These are phyloP conservation scores for Pseudorhiza aurosa DNA, from an alignment of 30 jellyfish, hydroid and myxozoan species.

Conservation along the genomic window DNA sequence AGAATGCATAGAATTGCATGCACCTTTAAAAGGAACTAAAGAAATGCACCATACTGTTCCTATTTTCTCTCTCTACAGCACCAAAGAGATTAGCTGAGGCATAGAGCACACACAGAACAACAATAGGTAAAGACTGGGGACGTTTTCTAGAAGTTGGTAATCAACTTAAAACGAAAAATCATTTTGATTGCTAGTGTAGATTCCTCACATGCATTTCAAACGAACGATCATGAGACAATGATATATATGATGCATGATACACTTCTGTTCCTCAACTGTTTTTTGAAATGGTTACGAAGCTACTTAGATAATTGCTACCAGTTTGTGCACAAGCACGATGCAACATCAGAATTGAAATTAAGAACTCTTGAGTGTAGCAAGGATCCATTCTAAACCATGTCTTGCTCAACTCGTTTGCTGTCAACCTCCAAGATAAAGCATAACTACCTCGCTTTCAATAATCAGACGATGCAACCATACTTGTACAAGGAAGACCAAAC, in stretches of 20 bases:
- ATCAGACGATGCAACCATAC: conserved; percentile 25
- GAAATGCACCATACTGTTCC: too few species aligned
- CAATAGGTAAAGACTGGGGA: too few species aligned
- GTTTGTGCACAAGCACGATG: conserved; percentile 63
- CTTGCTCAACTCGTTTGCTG: conserved; percentile 56
- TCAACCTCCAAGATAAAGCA: conserved; percentile 54
- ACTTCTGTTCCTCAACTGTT: conserved; percentile 63
- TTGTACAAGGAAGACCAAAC: conserved; percentile 31
- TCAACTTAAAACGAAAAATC: too few species aligned
- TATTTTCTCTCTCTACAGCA: too few species aligned
- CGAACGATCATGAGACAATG: conserved; percentile 54
- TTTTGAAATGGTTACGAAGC: conserved; percentile 58
- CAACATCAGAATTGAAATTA: conserved; percentile 51
- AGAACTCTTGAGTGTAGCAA: conserved; percentile 63
- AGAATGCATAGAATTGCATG: too few species aligned
- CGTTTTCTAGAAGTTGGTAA: too few species aligned
- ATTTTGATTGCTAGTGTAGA: conserved; percentile 72
- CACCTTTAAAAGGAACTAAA: too few species aligned
- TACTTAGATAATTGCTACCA: conserved; percentile 65
- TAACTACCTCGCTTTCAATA: conserved; percentile 30
- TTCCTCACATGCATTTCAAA: conserved; percentile 80
- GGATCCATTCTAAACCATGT: conserved; percentile 72
- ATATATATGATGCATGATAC: conserved; percentile 57
- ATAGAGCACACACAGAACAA: too few species aligned
- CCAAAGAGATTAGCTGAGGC: too few species aligned